A percentile compares a stretch with the other conserved stretches of the same genome.
Conservation (phyloP, 2,888 invertebrate genomes). For the Xanthorhoe designata region DNA sequence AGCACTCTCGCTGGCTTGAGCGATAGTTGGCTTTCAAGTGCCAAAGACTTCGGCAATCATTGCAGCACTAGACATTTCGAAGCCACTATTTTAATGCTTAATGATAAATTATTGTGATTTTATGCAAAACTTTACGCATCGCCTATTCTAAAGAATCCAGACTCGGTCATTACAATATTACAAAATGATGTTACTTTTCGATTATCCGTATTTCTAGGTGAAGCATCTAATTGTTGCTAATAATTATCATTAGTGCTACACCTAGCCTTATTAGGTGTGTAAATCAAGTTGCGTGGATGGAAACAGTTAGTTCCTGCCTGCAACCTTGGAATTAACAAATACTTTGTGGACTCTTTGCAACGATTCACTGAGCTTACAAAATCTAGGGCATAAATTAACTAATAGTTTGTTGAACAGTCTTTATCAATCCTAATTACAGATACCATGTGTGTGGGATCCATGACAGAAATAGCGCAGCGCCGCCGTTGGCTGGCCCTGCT, state of each 20-base stretch:
- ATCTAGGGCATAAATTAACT: neutral
- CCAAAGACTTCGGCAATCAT: slow-evolving; percentile 9
- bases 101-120: neutral
- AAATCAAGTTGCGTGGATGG: slow-evolving; percentile 8
- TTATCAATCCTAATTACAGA: slow-evolving; percentile 29
- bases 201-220: neutral
- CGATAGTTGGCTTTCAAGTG: slow-evolving; percentile 12
- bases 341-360: neutral
- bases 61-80: neutral
- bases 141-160: neutral
- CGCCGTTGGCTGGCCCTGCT: slow-evolving; percentile 14
- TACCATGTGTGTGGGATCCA: slow-evolving; percentile 31
- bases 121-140: neutral
- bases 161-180: neutral
- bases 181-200: neutral
- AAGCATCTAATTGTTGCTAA: neutral
- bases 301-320: neutral
- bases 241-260: slow-evolving; percentile 1
- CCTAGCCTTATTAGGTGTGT: slow-evolving; percentile 3
- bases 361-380: neutral
- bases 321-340: neutral
- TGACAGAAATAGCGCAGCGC: slow-evolving; percentile 32
- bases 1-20: slow-evolving; percentile 41
- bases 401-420: slow-evolving; percentile 24
- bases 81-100: neutral